These are phyloP conservation scores for Clivina fossor DNA, from an alignment of 2,888 invertebrate species.

Conservation along the genomic window DNA sequence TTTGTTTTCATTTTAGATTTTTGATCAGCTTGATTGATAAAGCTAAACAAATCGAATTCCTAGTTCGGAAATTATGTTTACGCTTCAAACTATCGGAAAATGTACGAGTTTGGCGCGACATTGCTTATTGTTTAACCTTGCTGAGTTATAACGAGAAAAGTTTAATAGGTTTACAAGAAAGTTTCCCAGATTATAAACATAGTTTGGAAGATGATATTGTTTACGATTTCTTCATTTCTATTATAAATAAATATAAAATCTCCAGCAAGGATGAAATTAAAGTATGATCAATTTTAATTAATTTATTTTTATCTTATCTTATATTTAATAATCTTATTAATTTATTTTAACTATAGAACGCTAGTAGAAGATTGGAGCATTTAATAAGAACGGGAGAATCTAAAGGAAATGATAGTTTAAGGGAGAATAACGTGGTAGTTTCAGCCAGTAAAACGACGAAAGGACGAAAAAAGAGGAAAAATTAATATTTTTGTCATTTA, in stretches of 20 bases:
- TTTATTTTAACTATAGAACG: constrained; percentile 11
- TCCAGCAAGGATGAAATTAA: constrained; percentile 69
- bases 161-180: constrained; percentile 75
- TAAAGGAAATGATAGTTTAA: no score
- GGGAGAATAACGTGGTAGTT: no score
- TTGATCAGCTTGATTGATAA: constrained; percentile 83
- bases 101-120: constrained; percentile 79
- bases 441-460: no score
- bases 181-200: constrained; percentile 74
- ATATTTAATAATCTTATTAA: not conserved
- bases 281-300: constrained; percentile 52
- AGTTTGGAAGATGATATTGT: constrained; percentile 73
- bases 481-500: no score
- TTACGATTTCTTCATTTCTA: constrained; percentile 68
- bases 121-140: constrained; percentile 84
- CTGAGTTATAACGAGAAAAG: constrained; percentile 77
- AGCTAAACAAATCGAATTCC: constrained; percentile 84
- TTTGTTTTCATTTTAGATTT: constrained; percentile 58
- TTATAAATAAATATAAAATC: constrained; percentile 68
- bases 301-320: not conserved
- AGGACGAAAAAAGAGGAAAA: no score
- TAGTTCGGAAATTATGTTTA: constrained; percentile 88
- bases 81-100: constrained; percentile 76
- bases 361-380: constrained; percentile 12
- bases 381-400: constrained; percentile 24